Conservation (phyloP, 2,888 invertebrate genomes). For the Tubulanus polymorphus region DNA sequence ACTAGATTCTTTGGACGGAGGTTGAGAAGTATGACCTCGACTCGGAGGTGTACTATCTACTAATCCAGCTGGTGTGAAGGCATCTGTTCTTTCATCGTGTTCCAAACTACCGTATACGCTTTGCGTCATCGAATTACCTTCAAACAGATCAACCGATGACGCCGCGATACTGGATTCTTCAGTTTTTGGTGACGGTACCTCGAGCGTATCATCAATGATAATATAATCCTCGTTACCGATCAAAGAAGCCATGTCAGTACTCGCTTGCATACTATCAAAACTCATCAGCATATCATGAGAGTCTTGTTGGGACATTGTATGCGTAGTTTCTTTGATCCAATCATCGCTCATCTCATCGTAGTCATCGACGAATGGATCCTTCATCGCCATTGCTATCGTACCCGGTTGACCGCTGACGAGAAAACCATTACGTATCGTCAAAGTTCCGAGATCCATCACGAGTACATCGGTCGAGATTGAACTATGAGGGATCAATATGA, state of each 20-base stretch:
- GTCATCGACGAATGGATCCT: background rate
- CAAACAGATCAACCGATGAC: background rate
- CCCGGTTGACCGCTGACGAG: slow-evolving; percentile 50
- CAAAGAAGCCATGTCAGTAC: background rate
- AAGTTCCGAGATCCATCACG: slow-evolving; percentile 74
- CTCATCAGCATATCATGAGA: background rate
- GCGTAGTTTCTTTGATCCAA: background rate
- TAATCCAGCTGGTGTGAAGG: background rate
- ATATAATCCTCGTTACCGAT: background rate
- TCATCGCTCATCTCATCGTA: background rate
- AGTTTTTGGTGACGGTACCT: background rate
- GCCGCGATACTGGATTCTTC: background rate
- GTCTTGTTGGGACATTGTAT: background rate
- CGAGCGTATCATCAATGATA: background rate
- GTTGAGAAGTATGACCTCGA: background rate
- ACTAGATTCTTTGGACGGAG: background rate
- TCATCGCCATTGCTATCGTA: slow-evolving; percentile 21
- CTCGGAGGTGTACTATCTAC: background rate
- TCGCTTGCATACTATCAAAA: no score
- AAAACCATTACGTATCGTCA: slow-evolving; percentile 76
- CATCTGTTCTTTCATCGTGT: slow-evolving; percentile 29
- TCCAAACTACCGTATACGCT: slow-evolving; percentile 47
- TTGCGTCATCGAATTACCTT: slow-evolving; percentile 37
- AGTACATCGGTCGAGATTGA: slow-evolving; percentile 73
- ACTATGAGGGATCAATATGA: slow-evolving; percentile 81